A percentile compares a stretch with the other conserved stretches of the same genome.
phyloP scores from a whole-genome alignment of 2,113 vertebrate genomes.

The Tenrec ecaudatus region DNA sequence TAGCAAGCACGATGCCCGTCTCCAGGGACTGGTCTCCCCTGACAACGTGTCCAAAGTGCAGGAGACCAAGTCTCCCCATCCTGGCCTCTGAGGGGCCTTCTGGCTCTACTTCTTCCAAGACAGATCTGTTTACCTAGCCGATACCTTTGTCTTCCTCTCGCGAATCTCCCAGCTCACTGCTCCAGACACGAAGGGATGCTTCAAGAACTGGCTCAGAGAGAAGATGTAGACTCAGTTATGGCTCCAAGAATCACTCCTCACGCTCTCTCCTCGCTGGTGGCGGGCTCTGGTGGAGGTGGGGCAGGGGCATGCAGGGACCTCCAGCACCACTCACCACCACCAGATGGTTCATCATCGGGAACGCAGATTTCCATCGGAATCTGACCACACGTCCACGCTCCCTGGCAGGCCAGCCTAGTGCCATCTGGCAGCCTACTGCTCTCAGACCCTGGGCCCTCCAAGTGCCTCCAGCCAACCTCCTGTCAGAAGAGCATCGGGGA shows the following conservation, averaged over 20 bases:
- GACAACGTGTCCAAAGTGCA: too few relatives aligned
- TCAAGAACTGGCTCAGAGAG: not conserved
- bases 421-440: not conserved
- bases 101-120: too few relatives aligned
- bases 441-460: not conserved
- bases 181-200: not conserved
- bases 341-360: not conserved
- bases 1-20: too few relatives aligned
- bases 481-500: not conserved
- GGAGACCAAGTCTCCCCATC: too few relatives aligned
- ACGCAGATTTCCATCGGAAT: not conserved
- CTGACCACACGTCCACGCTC: not conserved
- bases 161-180: not conserved
- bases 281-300: not conserved
- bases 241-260: not conserved
- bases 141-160: too few relatives aligned
- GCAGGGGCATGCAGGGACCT: not conserved
- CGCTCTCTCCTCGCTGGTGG: not conserved
- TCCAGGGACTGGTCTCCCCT: too few relatives aligned
- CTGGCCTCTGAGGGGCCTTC: too few relatives aligned
- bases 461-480: not conserved
- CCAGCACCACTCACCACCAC: not conserved
- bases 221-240: not conserved
- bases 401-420: not conserved
- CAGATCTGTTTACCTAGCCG: too few relatives aligned